A percentile compares a stretch with the other conserved stretches of the same genome.
Evolutionary conservation across 2,113 vertebrate genomes (phyloP).

Genomic region (Salvelinus alpinus): DNA sequence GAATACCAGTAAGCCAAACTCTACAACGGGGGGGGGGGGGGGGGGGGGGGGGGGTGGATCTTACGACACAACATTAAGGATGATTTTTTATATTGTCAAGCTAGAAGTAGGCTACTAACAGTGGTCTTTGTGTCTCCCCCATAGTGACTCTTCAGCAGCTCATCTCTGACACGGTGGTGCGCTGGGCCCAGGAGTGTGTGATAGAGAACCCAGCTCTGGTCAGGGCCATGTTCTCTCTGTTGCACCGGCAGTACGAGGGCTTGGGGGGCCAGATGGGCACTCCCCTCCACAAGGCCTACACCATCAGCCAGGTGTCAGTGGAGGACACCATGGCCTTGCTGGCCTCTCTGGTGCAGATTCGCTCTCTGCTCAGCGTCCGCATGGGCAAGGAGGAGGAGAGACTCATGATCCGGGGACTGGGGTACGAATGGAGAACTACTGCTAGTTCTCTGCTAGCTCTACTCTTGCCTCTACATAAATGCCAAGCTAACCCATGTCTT

Average conservation of each 20-base stretch:
- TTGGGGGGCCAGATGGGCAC: slow-evolving; percentile 84
- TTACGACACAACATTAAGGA: too few relatives aligned
- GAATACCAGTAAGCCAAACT: slow-evolving; percentile 76
- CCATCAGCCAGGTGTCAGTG: slow-evolving; percentile 86
- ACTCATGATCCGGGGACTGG: slow-evolving; percentile 91
- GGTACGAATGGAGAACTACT: slow-evolving; percentile 63
- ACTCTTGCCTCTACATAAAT: not conserved
- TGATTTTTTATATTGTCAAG: too few relatives aligned
- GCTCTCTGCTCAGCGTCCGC: slow-evolving; percentile 88
- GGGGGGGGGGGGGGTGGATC: too few relatives aligned
- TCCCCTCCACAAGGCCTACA: slow-evolving; percentile 84
- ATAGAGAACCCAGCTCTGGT: slow-evolving; percentile 87
- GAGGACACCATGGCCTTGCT: slow-evolving; percentile 88
- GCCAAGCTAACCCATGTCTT: not conserved
- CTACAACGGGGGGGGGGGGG: too few relatives aligned
- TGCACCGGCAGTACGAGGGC: slow-evolving; percentile 88
- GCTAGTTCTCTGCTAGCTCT: not conserved
- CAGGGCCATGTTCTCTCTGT: slow-evolving; percentile 85
- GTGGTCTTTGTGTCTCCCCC: not conserved
- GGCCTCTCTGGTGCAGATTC: slow-evolving; percentile 88
- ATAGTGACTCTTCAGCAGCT: slow-evolving; percentile 86
- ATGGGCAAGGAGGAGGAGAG: slow-evolving; percentile 95
- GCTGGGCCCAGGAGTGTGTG: slow-evolving; percentile 88
- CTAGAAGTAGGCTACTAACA: too few relatives aligned
- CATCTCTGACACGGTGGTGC: slow-evolving; percentile 89